These are phyloP conservation scores for Yponomeuta plumbellus DNA, from an alignment of 2,888 invertebrate genomes.

Conservation along the genomic window DNA sequence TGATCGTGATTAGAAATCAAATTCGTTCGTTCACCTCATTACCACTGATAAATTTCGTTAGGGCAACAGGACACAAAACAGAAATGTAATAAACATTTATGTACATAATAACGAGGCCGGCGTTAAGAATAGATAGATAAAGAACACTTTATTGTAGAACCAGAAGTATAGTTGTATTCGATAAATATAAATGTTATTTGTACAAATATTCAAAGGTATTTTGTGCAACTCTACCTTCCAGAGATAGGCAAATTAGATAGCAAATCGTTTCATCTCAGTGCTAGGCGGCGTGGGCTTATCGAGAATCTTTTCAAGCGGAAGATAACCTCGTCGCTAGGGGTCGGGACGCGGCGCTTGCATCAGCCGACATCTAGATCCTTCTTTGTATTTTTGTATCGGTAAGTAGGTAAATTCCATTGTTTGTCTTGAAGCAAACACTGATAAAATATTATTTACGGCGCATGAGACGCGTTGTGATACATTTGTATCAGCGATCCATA, in stretches of 20 bases:
- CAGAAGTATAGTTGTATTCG: no score
- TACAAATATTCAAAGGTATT: not conserved
- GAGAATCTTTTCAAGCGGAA: not conserved
- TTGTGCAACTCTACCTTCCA: not conserved
- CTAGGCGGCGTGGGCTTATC: not conserved
- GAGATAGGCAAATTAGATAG: not conserved
- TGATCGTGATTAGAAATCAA: no score
- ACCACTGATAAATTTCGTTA: no score
- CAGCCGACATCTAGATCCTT: slow-evolving; percentile 17
- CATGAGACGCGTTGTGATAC: not conserved
- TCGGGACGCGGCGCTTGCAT: slow-evolving; percentile 22
- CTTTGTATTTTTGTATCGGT: slow-evolving; percentile 8
- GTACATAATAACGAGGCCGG: no score
- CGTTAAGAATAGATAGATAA: no score
- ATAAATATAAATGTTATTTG: no score
- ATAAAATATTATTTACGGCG: not conserved
- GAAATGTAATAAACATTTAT: no score
- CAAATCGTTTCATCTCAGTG: not conserved
- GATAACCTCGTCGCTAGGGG: slow-evolving; percentile 26
- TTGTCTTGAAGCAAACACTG: not conserved
- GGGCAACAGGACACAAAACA: no score
- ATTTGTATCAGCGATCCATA: not conserved
- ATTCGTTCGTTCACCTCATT: no score
- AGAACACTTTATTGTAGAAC: no score
- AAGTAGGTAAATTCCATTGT: slow-evolving; percentile 2